Evolutionary conservation across 2,888 invertebrate genomes (phyloP).

Genomic region (Electrophaes corylata): DNA sequence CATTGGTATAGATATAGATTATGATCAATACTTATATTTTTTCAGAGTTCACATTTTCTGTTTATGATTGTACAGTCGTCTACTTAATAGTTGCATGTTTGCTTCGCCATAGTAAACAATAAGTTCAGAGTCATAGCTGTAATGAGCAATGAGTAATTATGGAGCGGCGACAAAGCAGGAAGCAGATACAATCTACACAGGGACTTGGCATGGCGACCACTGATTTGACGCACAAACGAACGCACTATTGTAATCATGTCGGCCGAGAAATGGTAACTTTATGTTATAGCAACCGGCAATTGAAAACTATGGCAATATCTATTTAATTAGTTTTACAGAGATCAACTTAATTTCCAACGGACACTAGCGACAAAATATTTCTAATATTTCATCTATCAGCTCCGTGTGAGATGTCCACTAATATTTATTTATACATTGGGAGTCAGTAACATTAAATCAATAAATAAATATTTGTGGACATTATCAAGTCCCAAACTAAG

Average conservation of each 20-base stretch:
- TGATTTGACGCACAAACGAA: constrained; percentile 65
- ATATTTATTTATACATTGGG: too few species aligned
- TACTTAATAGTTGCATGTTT: constrained; percentile 7
- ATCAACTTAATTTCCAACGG: too few species aligned
- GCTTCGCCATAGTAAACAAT: constrained; percentile 34
- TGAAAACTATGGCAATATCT: too few species aligned
- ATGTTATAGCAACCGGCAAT: not conserved
- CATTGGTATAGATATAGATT: too few species aligned
- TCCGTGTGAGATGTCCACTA: too few species aligned
- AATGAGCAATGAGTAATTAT: constrained; percentile 79
- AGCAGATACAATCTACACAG: constrained; percentile 69
- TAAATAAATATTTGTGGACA: too few species aligned
- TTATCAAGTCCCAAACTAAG: too few species aligned
- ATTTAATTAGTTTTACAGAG: too few species aligned
- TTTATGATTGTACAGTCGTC: not conserved
- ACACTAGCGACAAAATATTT: too few species aligned
- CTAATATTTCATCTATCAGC: too few species aligned
- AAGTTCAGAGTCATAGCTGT: constrained; percentile 59
- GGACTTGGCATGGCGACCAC: constrained; percentile 50
- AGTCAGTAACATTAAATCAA: too few species aligned
- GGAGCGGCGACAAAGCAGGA: constrained; percentile 64
- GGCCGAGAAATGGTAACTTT: not conserved
- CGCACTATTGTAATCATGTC: constrained; percentile 44
- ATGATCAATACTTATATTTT: too few species aligned
- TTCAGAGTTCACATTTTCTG: not conserved